Percentiles rank a stretch among this genome's conserved stretches.
phyloP scores from a whole-genome alignment of 2,797 vertebrate genomes.

The Sebastes matsubarae region DNA sequence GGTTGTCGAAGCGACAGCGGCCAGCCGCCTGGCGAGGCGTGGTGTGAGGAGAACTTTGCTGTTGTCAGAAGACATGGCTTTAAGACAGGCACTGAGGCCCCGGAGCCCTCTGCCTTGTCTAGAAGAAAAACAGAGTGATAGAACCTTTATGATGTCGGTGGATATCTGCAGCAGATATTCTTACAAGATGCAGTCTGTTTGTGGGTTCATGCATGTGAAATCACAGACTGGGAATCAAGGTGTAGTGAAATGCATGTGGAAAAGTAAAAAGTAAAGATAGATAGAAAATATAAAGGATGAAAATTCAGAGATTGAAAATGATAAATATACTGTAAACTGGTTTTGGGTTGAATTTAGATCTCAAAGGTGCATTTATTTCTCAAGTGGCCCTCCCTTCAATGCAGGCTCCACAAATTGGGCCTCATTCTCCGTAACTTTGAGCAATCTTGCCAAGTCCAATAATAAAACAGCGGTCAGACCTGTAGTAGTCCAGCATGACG shows the following conservation, averaged over 20 bases:
- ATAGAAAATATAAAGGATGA: no score
- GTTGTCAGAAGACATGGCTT: constrained; percentile 85
- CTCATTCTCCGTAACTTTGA: neutral
- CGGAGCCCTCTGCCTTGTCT: constrained; percentile 89
- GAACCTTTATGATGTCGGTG: neutral
- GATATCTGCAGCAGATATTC: neutral
- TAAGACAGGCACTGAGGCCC: constrained; percentile 72
- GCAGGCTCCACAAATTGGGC: neutral
- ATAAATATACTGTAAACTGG: neutral
- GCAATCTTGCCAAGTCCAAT: neutral
- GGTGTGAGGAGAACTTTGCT: constrained; percentile 83
- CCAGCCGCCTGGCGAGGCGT: constrained; percentile 79
- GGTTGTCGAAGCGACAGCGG: constrained; percentile 60
- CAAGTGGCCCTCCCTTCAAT: neutral
- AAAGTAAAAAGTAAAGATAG: no score
- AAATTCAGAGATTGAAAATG: no score
- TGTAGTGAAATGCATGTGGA: no score
- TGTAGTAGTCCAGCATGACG: constrained; percentile 97
- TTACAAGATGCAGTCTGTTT: no score
- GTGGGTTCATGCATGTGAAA: no score
- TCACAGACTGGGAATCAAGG: neutral
- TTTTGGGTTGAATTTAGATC: neutral
- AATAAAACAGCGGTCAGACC: constrained; percentile 37
- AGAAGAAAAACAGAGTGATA: neutral
- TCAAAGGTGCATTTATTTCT: neutral